Evolutionary conservation across 2,797 vertebrate genomes (phyloP).

Genomic region (Hippoglossus hippoglossus): DNA sequence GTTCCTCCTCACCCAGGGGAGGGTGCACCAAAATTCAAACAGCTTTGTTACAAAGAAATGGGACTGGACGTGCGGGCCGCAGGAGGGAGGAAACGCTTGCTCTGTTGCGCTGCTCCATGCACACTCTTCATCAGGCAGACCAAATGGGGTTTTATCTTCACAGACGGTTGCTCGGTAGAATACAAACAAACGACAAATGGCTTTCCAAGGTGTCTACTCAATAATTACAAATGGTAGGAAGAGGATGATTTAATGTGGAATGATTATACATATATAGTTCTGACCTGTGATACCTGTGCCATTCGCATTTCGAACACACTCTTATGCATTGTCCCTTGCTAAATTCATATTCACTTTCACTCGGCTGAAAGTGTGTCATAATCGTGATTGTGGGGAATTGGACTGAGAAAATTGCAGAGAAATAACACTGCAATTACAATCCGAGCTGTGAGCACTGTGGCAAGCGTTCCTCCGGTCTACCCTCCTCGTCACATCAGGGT

Average conservation of each 20-base stretch:
- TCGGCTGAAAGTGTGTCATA: background rate
- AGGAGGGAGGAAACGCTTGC: constrained; percentile 48
- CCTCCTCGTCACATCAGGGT: constrained; percentile 11
- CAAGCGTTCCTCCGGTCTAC: constrained; percentile 10
- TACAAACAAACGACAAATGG: constrained; percentile 57
- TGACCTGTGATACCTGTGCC: constrained; percentile 15
- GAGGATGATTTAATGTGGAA: constrained; percentile 15
- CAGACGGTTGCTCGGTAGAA: constrained; percentile 53
- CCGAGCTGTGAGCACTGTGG: constrained; percentile 23
- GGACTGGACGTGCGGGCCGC: constrained; percentile 46
- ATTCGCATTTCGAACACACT: background rate
- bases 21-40: constrained; percentile 51
- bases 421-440: constrained; percentile 30
- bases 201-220: constrained; percentile 70
- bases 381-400: constrained; percentile 19
- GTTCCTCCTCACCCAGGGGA: constrained; percentile 45
- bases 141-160: constrained; percentile 52
- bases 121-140: constrained; percentile 60
- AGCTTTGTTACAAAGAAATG: constrained; percentile 56
- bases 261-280: constrained; percentile 22
- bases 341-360: constrained; percentile 16
- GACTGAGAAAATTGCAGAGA: constrained; percentile 20
- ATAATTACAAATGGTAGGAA: constrained; percentile 39
- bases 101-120: constrained; percentile 57
- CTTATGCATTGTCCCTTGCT: constrained; percentile 1